A percentile compares a stretch with the other conserved stretches of the same genome.
phyloP scores from a whole-genome alignment of 2,888 invertebrate species.

The Lagria hirta region DNA sequence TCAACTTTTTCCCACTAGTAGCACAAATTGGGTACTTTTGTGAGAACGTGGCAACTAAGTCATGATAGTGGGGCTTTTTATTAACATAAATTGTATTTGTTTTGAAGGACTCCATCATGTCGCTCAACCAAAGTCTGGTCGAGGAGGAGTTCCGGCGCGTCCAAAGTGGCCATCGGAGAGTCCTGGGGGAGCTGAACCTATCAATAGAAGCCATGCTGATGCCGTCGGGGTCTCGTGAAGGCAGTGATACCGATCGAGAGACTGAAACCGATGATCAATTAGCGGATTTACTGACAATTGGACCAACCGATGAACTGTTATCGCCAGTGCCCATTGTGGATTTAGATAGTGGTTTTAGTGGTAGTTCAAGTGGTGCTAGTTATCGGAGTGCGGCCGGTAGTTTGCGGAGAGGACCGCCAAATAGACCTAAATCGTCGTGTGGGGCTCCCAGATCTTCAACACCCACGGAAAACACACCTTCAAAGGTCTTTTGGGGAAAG shows the following conservation, averaged over 20 bases:
- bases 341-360: slow-evolving; percentile 81
- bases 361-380: slow-evolving; percentile 80
- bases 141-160: slow-evolving; percentile 84
- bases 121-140: slow-evolving; percentile 70
- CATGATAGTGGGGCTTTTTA: too few relatives aligned
- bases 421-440: slow-evolving; percentile 50
- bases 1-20: too few relatives aligned
- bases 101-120: slow-evolving; percentile 61
- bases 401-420: slow-evolving; percentile 54
- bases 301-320: slow-evolving; percentile 71
- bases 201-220: slow-evolving; percentile 87
- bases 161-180: slow-evolving; percentile 78
- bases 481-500: slow-evolving; percentile 69
- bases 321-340: slow-evolving; percentile 67
- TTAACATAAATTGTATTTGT: too few relatives aligned
- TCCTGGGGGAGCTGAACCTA: slow-evolving; percentile 82
- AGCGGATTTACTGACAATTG: slow-evolving; percentile 67
- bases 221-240: slow-evolving; percentile 67
- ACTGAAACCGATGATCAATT: slow-evolving; percentile 64
- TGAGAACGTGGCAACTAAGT: too few relatives aligned
- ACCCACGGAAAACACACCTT: slow-evolving; percentile 24
- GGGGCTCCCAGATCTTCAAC: slow-evolving; percentile 35
- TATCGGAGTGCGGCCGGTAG: slow-evolving; percentile 65
- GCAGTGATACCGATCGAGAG: slow-evolving; percentile 63
- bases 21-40: too few relatives aligned